phyloP scores from a whole-genome alignment of 2,113 vertebrate genomes.

The Sylvietta virens region DNA sequence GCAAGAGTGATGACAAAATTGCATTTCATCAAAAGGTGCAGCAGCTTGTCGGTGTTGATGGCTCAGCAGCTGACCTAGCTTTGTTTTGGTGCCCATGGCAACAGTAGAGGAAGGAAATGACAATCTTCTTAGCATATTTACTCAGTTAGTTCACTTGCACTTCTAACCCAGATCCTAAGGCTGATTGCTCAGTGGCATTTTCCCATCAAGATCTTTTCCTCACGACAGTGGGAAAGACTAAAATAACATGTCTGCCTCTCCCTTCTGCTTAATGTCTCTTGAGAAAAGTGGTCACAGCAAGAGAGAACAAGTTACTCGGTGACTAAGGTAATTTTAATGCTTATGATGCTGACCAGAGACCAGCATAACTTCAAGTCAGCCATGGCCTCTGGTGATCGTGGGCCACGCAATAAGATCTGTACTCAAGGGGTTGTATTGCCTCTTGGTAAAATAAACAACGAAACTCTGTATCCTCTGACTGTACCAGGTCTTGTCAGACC shows the following conservation, averaged over 20 bases:
- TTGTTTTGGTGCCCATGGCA: conserved; percentile 45
- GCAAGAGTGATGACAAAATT: not conserved
- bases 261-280: not conserved
- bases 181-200: not conserved
- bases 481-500: not conserved
- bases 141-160: conserved; percentile 47
- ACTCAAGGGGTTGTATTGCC: not conserved
- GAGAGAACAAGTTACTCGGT: not conserved
- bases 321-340: not conserved
- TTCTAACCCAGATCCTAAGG: conserved; percentile 3
- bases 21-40: not conserved
- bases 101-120: conserved; percentile 39
- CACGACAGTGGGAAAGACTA: not conserved
- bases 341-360: not conserved
- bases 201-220: not conserved
- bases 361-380: not conserved
- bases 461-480: not conserved
- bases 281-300: not conserved
- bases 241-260: not conserved
- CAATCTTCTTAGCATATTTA: not conserved
- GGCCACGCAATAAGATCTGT: not conserved
- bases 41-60: not conserved
- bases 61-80: not conserved
- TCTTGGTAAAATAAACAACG: not conserved
- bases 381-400: not conserved